phyloP scores from a whole-genome alignment of 35 echinoderm and acorn worm species.

The Ophiothrix spiculata region DNA sequence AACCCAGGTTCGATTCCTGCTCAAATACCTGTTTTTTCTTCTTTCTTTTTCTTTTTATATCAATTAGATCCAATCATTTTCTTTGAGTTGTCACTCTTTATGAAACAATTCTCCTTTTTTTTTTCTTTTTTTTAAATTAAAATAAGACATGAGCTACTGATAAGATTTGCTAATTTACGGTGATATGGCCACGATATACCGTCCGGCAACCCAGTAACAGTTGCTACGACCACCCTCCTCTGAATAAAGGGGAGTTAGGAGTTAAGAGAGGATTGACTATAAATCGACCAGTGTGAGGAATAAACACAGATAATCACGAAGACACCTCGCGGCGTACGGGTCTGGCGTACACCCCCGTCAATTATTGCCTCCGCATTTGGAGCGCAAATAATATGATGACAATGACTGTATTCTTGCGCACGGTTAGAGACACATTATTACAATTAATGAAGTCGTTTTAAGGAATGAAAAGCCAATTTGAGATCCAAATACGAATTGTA shows the following conservation, averaged over 20 bases:
- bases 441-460: background rate
- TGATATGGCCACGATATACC: no score
- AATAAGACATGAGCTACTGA: no score
- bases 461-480: background rate
- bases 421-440: background rate
- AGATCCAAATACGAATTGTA: background rate
- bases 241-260: background rate
- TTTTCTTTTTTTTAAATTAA: no score
- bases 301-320: background rate
- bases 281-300: background rate
- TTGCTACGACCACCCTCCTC: no score
- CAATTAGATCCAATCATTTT: no score
- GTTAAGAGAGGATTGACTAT: background rate
- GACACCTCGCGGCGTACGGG: background rate
- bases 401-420: background rate
- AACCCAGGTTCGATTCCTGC: no score
- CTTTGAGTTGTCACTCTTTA: no score
- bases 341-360: background rate
- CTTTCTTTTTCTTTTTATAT: no score
- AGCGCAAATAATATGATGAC: background rate
- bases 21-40: no score
- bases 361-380: background rate
- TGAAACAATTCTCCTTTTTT: no score
- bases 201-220: no score
- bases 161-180: no score